Evolutionary conservation across 2,113 vertebrate species (phyloP), one percentile per base, ranked within the genome.

Genomic region (Ophthalmotilapia sp.): DNA sequence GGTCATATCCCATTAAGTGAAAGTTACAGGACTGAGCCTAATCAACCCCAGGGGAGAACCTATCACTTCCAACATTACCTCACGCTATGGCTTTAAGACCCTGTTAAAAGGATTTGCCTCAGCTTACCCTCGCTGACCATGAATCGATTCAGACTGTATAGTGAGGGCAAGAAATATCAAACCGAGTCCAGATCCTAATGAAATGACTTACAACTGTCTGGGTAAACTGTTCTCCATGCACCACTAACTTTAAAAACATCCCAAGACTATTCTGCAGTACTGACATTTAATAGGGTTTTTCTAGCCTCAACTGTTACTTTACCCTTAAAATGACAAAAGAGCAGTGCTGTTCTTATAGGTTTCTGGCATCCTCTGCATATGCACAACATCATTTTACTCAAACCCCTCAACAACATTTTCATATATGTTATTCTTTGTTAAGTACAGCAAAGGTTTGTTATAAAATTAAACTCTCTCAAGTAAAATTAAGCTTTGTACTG

Each of bases 21-120:
- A 92, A 93, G 94, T 93, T 94, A 91, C 92, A 95, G 83, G 88
- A 90, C 90, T 93, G 91, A 90, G 89, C 79, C 90, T 93, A 94
- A 94, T 95, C 91, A 95, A 96, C 86, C 94, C 93, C 90, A 86
- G 42, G 93, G 93, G 95, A 94, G 82, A 87, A 89, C 86, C 93
- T 93, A 93, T 96, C 92, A 91, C 92, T 94, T 95, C 92, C 90
- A 95, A 88, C 89, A 93, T 94, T 89, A 95, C 94, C 91, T 94
- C 92, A 96, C 87, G 82, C 91, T 84, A 26, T 65, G 87, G 49
- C 86, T 94, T 89, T 88, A 91, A 93, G 88, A 91, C 81, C 86
- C 90, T 80, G 60, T 89, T 86, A 85, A 85, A 84, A 88, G 84
- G 85, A 85, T 91, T 89, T 85, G 87, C 83, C 87, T 88, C 81